These are phyloP conservation scores for Hyperoplus lanceolatus DNA, from an alignment of 2,797 vertebrate species.

Conservation along the genomic window DNA sequence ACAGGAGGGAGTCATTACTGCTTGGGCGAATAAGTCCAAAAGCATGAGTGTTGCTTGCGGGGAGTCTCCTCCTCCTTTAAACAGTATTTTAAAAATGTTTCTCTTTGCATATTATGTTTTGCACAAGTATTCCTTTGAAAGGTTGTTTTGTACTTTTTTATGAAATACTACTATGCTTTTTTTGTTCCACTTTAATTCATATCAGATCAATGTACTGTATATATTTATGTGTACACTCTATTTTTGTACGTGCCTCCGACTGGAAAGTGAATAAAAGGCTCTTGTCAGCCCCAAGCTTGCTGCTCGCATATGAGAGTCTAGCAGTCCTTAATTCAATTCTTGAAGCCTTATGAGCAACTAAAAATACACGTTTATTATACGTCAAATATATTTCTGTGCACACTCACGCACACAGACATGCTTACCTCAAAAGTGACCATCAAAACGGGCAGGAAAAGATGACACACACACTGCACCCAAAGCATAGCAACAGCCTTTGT, in stretches of 20 bases:
- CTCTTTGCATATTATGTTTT: constrained; percentile 27
- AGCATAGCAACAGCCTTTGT: constrained; percentile 23
- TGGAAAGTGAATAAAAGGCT: constrained; percentile 30
- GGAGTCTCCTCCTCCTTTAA: constrained; percentile 16
- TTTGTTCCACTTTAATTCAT: constrained; percentile 71
- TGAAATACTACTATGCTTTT: constrained; percentile 18
- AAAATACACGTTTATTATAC: background rate
- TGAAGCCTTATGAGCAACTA: constrained; percentile 39
- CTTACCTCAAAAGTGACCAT: constrained; percentile 17
- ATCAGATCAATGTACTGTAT: constrained; percentile 54
- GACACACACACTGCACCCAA: constrained; percentile 16
- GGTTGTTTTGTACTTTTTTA: constrained; percentile 56
- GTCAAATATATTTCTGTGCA: constrained; percentile 17
- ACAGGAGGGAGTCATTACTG: background rate
- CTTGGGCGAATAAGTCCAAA: constrained; percentile 30
- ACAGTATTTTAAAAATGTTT: constrained; percentile 40
- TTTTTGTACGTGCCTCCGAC: constrained; percentile 74
- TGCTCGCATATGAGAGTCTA: background rate
- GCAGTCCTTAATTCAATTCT: constrained; percentile 12
- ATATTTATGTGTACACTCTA: constrained; percentile 65
- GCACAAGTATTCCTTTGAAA: constrained; percentile 49
- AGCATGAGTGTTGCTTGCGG: background rate
- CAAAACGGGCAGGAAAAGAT: constrained; percentile 27
- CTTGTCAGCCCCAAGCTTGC: constrained; percentile 18
- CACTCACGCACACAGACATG: constrained; percentile 4